Evolutionary conservation across 2,113 vertebrate genomes (phyloP), one percentile per base, ranked within the genome.

Genomic region (Urocitellus parryii): DNA sequence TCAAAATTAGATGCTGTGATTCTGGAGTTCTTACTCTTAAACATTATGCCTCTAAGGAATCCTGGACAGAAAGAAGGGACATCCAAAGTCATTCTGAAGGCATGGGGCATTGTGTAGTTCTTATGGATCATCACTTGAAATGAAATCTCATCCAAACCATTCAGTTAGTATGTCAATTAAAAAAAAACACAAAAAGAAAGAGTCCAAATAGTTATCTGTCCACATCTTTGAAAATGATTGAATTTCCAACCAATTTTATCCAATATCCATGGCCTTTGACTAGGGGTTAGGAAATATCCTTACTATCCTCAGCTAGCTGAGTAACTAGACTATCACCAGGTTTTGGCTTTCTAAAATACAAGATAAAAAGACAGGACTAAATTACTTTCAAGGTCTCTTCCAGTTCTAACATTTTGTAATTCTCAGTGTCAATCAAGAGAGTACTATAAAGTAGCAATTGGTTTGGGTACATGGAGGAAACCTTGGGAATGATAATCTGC

Each of bases 301-400:
- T 25, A 67, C 53, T 67, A 1, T 42, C 56, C 34, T 83, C 22
- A 53, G 25, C 67, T 53, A 48, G 29, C 39, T 74, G 32, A 89
- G 20, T 51, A 32, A 25, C 27, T 48, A 82, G 27, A 37, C n/a
- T 74, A 22, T 79, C 27, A 37, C 25, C n/a, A 24, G 65, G n/a
- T 45, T 17, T 82, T 67, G 53, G 32, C 61, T 39, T 81, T 58
- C 29, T 67, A 80, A 86, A 68, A 42, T 61, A 34, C 11, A 20
- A 79, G 37, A 92, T 39, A 8, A 74, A 85, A 79, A 10, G 16
- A n/a, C 29, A 68, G 29, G 16, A n/a, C 32, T 48, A 68, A 90
- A 81, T 93, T 86, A 68, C 81, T 79, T 90, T 90, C 68, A 68
- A 58, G 4, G 8, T 68, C 39, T 90, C 68, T 92, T 90, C 68